Conservation (phyloP, 2,888 invertebrate genomes). For the Oscheius myriophilus region DNA sequence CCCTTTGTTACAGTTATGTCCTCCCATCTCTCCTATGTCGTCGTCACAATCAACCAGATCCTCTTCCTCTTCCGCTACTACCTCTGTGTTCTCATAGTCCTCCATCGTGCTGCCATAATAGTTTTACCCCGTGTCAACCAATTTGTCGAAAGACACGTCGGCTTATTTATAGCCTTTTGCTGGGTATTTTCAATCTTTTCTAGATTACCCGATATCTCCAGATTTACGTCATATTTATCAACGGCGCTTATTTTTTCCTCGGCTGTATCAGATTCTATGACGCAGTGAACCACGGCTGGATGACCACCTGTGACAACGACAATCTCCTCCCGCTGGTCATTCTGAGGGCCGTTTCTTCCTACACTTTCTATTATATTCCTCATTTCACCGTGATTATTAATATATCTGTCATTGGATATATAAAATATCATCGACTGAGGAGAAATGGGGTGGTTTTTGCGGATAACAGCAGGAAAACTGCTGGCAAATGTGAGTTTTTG, state of each 20-base stretch:
- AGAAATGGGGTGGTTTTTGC: conserved; percentile 1
- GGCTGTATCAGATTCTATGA: conserved; percentile 7
- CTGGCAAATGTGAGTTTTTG: too few relatives aligned
- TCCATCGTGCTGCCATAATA: conserved; percentile 8
- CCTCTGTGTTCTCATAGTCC: conserved; percentile 5
- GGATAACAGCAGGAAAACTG: too few relatives aligned
- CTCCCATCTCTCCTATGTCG: too few relatives aligned
- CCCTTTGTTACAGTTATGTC: too few relatives aligned
- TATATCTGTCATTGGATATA: conserved; percentile 1
- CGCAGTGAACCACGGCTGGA: neutral
- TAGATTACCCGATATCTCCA: neutral
- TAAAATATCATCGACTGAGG: conserved; percentile 1
- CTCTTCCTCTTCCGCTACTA: conserved; percentile 15
- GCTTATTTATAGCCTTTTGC: neutral
- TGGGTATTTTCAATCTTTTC: too few relatives aligned
- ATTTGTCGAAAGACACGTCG: neutral
- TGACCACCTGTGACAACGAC: neutral
- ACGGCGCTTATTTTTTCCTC: neutral
- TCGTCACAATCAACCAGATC: neutral
- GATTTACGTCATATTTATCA: conserved; percentile 4
- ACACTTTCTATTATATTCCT: neutral
- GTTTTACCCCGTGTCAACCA: neutral
- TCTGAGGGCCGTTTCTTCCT: neutral
- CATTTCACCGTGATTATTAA: conserved; percentile 9
- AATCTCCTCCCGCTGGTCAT: neutral